These are phyloP conservation scores for Sweltsa coloradensis DNA, from an alignment of 1,140 invertebrate genomes.

Conservation along the genomic window DNA sequence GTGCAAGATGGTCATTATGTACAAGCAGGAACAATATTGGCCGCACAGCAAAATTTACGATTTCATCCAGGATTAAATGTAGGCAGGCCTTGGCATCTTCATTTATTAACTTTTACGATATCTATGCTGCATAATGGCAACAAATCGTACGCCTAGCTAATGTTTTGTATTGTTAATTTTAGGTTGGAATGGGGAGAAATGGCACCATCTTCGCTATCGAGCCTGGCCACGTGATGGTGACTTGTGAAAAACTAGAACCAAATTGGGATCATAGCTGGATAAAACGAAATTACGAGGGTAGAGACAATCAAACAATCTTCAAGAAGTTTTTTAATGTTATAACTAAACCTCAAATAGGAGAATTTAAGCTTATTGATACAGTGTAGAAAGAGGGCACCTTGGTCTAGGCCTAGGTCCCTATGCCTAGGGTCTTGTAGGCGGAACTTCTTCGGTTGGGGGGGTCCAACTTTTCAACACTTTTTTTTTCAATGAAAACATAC, in stretches of 20 bases:
- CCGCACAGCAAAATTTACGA: neutral
- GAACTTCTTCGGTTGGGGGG: too few relatives aligned
- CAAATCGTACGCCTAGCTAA: neutral
- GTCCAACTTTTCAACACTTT: too few relatives aligned
- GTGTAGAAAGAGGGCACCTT: too few relatives aligned
- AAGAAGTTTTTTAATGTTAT: constrained; percentile 76
- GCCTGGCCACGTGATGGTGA: constrained; percentile 56
- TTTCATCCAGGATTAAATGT: constrained; percentile 7
- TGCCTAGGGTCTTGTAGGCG: too few relatives aligned
- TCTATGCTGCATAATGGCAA: neutral
- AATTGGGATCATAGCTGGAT: constrained; percentile 59
- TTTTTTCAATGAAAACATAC: too few relatives aligned
- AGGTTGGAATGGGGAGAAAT: constrained; percentile 68
- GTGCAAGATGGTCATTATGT: constrained; percentile 1
- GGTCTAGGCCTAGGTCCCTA: too few relatives aligned
- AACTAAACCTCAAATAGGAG: constrained; percentile 53
- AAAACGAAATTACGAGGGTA: constrained; percentile 42
- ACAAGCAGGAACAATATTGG: neutral
- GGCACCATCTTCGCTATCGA: constrained; percentile 62
- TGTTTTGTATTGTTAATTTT: constrained; percentile 4
- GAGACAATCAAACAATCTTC: constrained; percentile 50
- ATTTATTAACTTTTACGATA: neutral
- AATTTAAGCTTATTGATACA: constrained; percentile 61
- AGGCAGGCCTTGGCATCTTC: neutral
- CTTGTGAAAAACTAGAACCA: constrained; percentile 60